Percentiles rank a stretch among this genome's conserved stretches.
Conservation (phyloP, 2,113 vertebrate species). For the Dicaeum eximium region DNA sequence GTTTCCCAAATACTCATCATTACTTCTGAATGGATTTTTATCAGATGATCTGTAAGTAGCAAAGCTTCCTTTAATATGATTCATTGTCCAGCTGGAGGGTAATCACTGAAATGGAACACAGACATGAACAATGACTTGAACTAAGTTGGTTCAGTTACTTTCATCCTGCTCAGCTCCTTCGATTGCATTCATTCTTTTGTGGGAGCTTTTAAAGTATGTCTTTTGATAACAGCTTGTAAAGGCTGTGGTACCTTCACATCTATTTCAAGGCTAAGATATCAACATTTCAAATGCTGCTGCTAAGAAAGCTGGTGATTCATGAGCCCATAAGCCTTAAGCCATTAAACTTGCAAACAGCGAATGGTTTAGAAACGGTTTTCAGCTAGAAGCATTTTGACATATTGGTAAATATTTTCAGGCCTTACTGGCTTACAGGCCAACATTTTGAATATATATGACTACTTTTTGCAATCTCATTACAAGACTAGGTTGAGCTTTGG, state of each 20-base stretch:
- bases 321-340: constrained; percentile 59
- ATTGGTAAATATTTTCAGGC: constrained; percentile 66
- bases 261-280: constrained; percentile 68
- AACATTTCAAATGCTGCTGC: constrained; percentile 64
- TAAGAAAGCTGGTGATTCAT: constrained; percentile 60
- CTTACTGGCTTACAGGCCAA: constrained; percentile 54
- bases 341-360: constrained; percentile 65
- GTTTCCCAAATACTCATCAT: constrained; percentile 18
- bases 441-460: constrained; percentile 68
- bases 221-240: constrained; percentile 60
- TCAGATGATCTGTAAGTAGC: constrained; percentile 8
- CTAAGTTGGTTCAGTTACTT: constrained; percentile 32
- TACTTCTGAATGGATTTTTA: constrained; percentile 44
- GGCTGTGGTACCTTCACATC: constrained; percentile 60
- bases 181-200: constrained; percentile 23
- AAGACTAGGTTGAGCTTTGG: constrained; percentile 34
- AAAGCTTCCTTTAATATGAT: constrained; percentile 22
- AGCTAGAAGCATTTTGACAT: constrained; percentile 63
- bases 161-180: constrained; percentile 12
- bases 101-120: constrained; percentile 2
- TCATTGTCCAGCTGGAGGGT: constrained; percentile 4
- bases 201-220: constrained; percentile 56
- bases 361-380: constrained; percentile 53
- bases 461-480: constrained; percentile 59
- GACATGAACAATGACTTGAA: constrained; percentile 55